Base-by-base conservation (phyloP, 2,113 vertebrate species). In the Campylorhamphus procurvoides region DNA sequence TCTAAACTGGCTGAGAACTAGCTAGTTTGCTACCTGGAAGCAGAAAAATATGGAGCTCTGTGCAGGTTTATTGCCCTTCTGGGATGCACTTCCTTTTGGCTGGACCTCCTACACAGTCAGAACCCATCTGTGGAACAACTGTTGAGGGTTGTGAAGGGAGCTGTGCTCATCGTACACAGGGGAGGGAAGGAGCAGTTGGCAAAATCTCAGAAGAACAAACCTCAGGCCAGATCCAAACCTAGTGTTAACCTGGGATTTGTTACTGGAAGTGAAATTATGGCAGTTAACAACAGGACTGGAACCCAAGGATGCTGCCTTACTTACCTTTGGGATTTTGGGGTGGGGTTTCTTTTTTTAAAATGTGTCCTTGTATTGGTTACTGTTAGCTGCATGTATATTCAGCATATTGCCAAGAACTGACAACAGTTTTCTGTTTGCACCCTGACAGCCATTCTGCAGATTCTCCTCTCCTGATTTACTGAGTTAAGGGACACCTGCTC, bases 401-500 rank as follows among this genome's bases (percentile, higher is more conserved):
- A 94, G 66, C 58, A 69, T 18, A 5, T 31, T 85, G 93, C 62
- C 89, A 73, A 83, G 75, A 95, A 60, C 66, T 85, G 66, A 68
- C 69, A 89, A 75, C 68, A 53, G 74, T 52, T 93, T 88, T 93
- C 56, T 81, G 18, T 72, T 68, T 84, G 83, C 46, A 74, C 42
- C 56, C 84, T 91, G 84, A 73, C 74, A 95, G 82, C 62, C 82
- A 59, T 67, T 69, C 82, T 80, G 27, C 71, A 87, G 29, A 83
- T 73, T 85, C 46, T 91, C 24, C 42, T 82, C 31, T 93, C 67
- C 82, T 67, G 56, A 86, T 68, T 86, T 94, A 74, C 67, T 74
- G 49, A 82, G 60, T n/a, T n/a, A 64, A 87, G 79, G 90, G 56
- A 56, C 83, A 90, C 59, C 47, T 4, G 14, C 73, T 92, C 42